phyloP scores from a whole-genome alignment of 2,888 invertebrate species.

The Trichogramma evanescens region DNA sequence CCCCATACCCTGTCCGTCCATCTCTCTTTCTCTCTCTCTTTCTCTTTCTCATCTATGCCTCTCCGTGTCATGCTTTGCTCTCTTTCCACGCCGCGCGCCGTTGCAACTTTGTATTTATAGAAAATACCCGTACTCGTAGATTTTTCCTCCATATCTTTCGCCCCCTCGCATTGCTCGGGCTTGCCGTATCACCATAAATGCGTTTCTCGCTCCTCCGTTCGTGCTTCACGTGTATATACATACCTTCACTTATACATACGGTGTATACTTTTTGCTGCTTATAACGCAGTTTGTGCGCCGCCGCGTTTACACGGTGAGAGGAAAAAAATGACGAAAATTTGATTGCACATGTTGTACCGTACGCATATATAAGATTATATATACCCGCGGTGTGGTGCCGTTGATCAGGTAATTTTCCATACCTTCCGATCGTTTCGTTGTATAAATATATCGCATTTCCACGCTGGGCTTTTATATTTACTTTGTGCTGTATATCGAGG shows the following conservation, averaged over 20 bases:
- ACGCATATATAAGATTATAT: no score
- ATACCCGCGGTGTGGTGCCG: not conserved
- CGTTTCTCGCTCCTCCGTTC: not conserved
- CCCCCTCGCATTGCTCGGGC: not conserved
- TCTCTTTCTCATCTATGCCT: slow-evolving; percentile 20
- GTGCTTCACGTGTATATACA: not conserved
- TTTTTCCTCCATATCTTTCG: not conserved
- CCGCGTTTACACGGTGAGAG: no score
- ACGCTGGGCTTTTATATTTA: no score
- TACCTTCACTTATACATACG: not conserved
- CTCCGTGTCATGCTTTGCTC: slow-evolving; percentile 9
- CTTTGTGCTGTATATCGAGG: no score
- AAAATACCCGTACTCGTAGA: not conserved
- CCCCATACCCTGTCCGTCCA: no score
- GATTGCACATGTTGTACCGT: slow-evolving; percentile 1
- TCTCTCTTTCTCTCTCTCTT: slow-evolving; percentile 4
- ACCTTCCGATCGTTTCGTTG: not conserved
- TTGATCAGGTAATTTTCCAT: slow-evolving; percentile 15
- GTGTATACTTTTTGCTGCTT: no score
- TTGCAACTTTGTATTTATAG: no score
- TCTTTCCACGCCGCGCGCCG: not conserved
- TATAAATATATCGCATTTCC: no score
- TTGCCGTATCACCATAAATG: not conserved
- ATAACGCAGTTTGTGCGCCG: not conserved
- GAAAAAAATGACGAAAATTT: slow-evolving; percentile 8